Evolutionary conservation across 2,888 invertebrate genomes (phyloP), one percentile per base, ranked within the genome.

Genomic region (Notodonta dromedarius): DNA sequence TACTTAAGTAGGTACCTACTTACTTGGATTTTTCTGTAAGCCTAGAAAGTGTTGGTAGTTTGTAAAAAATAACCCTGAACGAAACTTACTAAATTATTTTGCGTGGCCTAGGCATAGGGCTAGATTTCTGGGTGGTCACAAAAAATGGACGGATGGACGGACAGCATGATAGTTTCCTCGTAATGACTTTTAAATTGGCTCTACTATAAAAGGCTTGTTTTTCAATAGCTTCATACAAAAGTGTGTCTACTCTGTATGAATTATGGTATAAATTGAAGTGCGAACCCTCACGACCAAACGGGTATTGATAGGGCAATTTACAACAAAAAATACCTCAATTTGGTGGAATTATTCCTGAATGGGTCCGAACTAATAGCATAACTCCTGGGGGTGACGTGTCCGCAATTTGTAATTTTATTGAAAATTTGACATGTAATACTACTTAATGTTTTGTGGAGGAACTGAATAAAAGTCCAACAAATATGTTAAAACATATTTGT

Each of bases 301-400:
- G 55, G 44, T 56, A 55, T 55, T 70, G 67, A 73, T 70, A 57
- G 70, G 53, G 54, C 59, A 67, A 73, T 66, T 70, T 68, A 52
- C 50, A 24, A 42, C 24, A 57, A 65, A 56, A 62, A 67, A 61
- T 70, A 60, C 60, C 58, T 56, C 73, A 69, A 72, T 69, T 63
- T 69, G 60, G 50, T 59, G 14, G 59, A 65, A 65, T 65, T 61
- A 56, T 59, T 3, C 56, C 44, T 32, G 44, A 51, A 57, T 52
- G 46, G 46, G 12, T 24, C 48, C 58, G 55, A 60, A 39, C 13
- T 39, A 57, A 52, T 57, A 56, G 56, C 56, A 42, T 59, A 62
- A 67, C 57, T 35, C 59, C 65, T 59, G 39, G 2, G 24, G 24
- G 4, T 4, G 35, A 58, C 52, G 54, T 59, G 59, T 8, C 12